phyloP scores from a whole-genome alignment of 2,797 vertebrate genomes.

The Borostomias antarcticus region DNA sequence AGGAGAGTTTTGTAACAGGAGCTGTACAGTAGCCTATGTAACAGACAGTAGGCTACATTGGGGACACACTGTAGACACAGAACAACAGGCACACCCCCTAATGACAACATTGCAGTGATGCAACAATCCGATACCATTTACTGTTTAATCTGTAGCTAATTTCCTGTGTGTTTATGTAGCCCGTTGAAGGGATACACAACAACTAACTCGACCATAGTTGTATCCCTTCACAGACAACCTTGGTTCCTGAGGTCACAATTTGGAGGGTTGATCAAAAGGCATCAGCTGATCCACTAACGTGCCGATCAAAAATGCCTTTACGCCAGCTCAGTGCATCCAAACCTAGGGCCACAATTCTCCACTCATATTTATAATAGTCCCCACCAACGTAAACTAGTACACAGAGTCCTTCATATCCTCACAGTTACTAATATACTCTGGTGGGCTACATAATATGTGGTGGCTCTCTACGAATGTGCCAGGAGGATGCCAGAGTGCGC shows the following conservation, averaged over 20 bases:
- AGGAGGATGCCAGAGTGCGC: no score
- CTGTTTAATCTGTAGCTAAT: no score
- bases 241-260: not conserved
- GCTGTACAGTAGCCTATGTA: not conserved
- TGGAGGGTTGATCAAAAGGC: not conserved
- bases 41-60: not conserved
- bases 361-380: no score
- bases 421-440: no score
- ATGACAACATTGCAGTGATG: not conserved
- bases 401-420: no score
- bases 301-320: no score
- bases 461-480: no score
- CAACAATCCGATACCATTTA: no score
- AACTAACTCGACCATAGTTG: not conserved
- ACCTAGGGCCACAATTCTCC: no score
- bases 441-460: no score
- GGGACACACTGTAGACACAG: not conserved
- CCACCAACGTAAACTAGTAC: no score
- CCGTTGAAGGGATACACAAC: not conserved
- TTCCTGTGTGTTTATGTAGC: not conserved
- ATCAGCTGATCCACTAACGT: not conserved
- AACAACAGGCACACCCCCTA: conserved; percentile 1
- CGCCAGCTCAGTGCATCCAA: no score
- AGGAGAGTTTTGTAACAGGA: not conserved
- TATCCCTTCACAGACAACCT: not conserved